Conservation (phyloP, 1,140 invertebrate genomes). For the Notospermus geniculatus region DNA sequence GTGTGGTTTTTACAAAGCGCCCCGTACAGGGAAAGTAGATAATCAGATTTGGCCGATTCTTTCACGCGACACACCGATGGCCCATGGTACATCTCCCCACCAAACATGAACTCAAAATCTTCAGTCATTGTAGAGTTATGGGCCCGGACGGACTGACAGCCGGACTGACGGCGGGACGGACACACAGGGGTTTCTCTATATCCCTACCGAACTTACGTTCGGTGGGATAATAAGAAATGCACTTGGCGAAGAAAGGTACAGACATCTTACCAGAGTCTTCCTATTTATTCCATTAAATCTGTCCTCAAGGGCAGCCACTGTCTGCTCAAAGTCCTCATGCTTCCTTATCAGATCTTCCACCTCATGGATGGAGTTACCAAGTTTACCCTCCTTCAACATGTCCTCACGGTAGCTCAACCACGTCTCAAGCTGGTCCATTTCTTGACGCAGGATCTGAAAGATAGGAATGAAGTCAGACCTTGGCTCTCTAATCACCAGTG, state of each 20-base stretch:
- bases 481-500: not conserved
- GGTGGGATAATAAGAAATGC: constrained; percentile 8
- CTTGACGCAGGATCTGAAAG: constrained; percentile 78
- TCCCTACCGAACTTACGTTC: too few relatives aligned
- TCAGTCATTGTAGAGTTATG: too few relatives aligned
- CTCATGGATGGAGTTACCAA: constrained; percentile 92
- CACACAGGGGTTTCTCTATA: too few relatives aligned
- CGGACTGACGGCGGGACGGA: too few relatives aligned
- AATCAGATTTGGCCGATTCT: too few relatives aligned
- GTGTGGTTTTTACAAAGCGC: too few relatives aligned
- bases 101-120: too few relatives aligned
- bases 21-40: too few relatives aligned
- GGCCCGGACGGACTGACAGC: too few relatives aligned
- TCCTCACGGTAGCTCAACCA: constrained; percentile 96
- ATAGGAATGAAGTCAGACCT: constrained; percentile 5
- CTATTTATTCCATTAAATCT: constrained; percentile 89
- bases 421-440: constrained; percentile 91
- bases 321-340: constrained; percentile 99
- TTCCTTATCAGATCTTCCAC: constrained; percentile 98
- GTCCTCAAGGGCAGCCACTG: constrained; percentile 93
- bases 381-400: constrained; percentile 91
- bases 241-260: constrained; percentile 2
- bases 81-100: too few relatives aligned
- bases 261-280: constrained; percentile 71
- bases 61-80: too few relatives aligned